These are phyloP conservation scores for Microcaecilia unicolor DNA, from an alignment of 2,797 vertebrate species.

Conservation along the genomic window DNA sequence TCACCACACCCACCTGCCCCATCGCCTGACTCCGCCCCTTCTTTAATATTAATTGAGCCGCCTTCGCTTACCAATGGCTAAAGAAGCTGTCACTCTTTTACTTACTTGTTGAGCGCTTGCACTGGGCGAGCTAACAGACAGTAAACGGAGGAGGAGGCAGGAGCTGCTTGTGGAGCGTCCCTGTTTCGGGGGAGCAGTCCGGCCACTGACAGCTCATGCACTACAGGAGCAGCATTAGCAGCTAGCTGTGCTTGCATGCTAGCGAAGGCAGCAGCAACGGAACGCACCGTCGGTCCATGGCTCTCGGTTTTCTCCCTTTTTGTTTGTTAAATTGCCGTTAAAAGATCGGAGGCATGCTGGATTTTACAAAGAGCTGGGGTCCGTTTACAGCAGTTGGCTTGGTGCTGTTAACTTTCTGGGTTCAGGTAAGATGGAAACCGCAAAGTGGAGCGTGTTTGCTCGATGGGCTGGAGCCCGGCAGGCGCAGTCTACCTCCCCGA, in stretches of 20 bases:
- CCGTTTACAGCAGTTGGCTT: conserved; percentile 53
- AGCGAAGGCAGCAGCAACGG: conserved; percentile 59
- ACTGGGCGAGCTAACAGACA: conserved; percentile 28
- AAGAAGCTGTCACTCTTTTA: conserved; percentile 45
- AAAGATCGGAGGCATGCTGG: conserved; percentile 81
- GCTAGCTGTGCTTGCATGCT: conserved; percentile 1
- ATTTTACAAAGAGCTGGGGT: conserved; percentile 41
- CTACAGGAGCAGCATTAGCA: conserved; percentile 9
- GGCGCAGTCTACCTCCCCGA: neutral
- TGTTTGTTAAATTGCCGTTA: conserved; percentile 40
- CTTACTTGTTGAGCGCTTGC: conserved; percentile 44
- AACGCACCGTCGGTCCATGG: conserved; percentile 59
- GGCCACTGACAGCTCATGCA: conserved; percentile 10
- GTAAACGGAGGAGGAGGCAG: conserved; percentile 33
- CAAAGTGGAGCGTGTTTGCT: neutral
- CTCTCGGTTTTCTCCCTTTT: conserved; percentile 46
- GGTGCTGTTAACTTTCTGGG: conserved; percentile 58
- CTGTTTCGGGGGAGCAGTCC: neutral
- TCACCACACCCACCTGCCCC: conserved; percentile 29
- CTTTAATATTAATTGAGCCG: conserved; percentile 45
- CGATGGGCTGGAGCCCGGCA: rapidly evolving
- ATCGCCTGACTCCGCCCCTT: conserved; percentile 30
- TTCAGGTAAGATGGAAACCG: conserved; percentile 60
- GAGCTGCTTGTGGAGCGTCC: conserved; percentile 4
- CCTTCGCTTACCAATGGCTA: conserved; percentile 38